These are phyloP conservation scores for Cephonodes hylas DNA, from an alignment of 2,888 invertebrate species.

Conservation along the genomic window DNA sequence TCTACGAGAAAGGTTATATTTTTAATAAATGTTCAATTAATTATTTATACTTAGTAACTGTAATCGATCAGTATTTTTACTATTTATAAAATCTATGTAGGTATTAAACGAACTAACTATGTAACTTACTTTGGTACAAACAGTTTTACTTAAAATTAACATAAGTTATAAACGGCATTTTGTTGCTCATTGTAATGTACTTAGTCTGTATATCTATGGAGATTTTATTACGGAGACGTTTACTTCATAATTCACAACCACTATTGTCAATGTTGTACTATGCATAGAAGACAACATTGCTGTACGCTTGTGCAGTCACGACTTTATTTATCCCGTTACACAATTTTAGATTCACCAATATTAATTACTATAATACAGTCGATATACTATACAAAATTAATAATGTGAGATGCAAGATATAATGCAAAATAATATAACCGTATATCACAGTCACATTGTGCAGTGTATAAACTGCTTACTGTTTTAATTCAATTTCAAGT, in stretches of 20 bases:
- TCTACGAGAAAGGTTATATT: background rate
- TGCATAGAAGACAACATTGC: background rate
- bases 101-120: slow-evolving; percentile 28
- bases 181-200: slow-evolving; percentile 35
- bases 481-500: too few species aligned
- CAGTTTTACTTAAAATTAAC: slow-evolving; percentile 31
- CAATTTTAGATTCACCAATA: too few species aligned
- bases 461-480: too few species aligned
- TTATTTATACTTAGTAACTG: slow-evolving; percentile 26
- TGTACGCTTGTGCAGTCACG: too few species aligned
- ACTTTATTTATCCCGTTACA: too few species aligned
- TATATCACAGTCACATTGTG: too few species aligned
- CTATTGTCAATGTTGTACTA: background rate
- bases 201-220: slow-evolving; percentile 37
- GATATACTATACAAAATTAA: too few species aligned
- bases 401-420: too few species aligned
- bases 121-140: slow-evolving; percentile 51
- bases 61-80: slow-evolving; percentile 52
- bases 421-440: too few species aligned
- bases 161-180: slow-evolving; percentile 20
- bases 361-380: too few species aligned
- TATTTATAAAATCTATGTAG: slow-evolving; percentile 42
- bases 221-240: slow-evolving; percentile 11
- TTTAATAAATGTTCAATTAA: slow-evolving; percentile 24
- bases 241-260: background rate